These are phyloP conservation scores for Pandion haliaetus DNA, from an alignment of 2,113 vertebrate species.

Conservation along the genomic window DNA sequence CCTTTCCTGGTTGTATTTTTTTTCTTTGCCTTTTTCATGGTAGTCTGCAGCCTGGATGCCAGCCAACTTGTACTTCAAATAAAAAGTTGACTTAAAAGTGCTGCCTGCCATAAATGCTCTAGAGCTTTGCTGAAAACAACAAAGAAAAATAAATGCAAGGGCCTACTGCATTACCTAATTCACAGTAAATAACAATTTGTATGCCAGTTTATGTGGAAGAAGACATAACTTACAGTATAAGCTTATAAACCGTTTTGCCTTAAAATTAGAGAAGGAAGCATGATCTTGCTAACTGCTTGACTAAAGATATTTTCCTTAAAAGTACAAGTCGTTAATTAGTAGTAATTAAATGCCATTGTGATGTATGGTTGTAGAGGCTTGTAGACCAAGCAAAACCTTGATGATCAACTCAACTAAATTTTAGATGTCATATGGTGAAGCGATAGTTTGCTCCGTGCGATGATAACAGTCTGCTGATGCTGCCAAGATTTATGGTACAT, in stretches of 20 bases:
- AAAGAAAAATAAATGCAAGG: neutral
- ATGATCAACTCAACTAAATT: neutral
- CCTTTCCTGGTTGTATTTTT: neutral
- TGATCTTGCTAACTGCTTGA: neutral
- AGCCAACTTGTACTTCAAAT: neutral
- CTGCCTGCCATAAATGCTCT: neutral
- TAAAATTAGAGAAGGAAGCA: neutral
- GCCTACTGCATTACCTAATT: neutral
- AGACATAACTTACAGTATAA: neutral
- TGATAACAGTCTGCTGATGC: neutral
- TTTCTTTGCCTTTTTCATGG: neutral
- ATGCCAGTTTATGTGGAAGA: neutral
- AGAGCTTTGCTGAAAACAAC: neutral
- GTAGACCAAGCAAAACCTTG: neutral
- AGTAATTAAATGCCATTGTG: neutral
- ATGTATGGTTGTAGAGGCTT: neutral
- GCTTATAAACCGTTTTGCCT: neutral
- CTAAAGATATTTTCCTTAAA: neutral
- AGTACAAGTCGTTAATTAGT: neutral
- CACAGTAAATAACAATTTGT: neutral
- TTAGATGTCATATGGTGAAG: neutral
- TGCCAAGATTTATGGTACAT: neutral
- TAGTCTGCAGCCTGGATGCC: neutral
- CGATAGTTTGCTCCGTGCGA: neutral
- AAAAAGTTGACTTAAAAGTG: neutral